These are phyloP conservation scores for Desmodus rotundus DNA, from an alignment of 2,113 vertebrate species.

Conservation along the genomic window DNA sequence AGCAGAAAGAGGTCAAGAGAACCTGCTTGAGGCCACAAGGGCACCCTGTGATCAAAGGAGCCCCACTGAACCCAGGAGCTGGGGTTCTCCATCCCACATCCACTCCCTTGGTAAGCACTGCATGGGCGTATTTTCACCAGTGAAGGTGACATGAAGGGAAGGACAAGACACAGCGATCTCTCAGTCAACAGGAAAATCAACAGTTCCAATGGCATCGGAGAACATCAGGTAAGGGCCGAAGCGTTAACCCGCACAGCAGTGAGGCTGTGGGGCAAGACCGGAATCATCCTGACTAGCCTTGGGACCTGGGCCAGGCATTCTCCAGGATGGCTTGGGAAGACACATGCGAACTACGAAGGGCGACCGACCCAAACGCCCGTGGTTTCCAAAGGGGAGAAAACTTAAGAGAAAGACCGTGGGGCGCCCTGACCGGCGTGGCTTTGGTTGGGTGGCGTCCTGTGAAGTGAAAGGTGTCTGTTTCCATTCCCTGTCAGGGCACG, in stretches of 20 bases:
- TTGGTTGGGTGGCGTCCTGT: too few relatives aligned
- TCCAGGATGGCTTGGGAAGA: not conserved
- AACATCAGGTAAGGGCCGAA: not conserved
- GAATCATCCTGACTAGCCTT: not conserved
- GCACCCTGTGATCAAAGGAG: not conserved
- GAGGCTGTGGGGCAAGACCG: not conserved
- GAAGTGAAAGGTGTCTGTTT: too few relatives aligned
- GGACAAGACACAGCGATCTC: not conserved
- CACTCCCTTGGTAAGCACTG: not conserved
- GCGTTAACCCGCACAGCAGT: not conserved
- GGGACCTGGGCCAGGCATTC: not conserved
- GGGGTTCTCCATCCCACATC: not conserved
- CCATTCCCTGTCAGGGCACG: too few relatives aligned
- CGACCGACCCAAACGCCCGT: not conserved
- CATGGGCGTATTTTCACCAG: not conserved
- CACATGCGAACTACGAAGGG: not conserved
- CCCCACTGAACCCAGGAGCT: not conserved
- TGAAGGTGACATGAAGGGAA: not conserved
- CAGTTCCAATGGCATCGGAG: not conserved
- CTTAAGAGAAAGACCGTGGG: not conserved
- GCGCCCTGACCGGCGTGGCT: not conserved
- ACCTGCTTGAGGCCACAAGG: not conserved
- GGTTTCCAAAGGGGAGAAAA: not conserved
- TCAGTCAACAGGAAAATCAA: not conserved
- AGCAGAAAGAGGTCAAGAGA: slow-evolving; percentile 7